Conservation (phyloP, 2,113 vertebrate genomes). For the Chaenocephalus aceratus region DNA sequence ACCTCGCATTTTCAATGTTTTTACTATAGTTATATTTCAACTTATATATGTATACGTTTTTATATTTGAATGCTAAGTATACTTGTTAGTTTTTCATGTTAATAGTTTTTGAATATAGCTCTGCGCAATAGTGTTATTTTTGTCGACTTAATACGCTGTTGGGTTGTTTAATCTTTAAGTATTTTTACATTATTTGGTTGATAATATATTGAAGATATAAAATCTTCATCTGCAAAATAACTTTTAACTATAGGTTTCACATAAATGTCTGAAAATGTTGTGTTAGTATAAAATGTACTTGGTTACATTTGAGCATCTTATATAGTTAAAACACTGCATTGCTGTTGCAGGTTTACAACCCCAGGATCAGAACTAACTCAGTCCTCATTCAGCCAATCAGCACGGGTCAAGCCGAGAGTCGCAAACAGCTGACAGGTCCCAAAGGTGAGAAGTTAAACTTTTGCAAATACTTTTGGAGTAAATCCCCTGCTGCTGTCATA, state of each 20-base stretch:
- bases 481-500: background rate
- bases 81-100: too few species aligned
- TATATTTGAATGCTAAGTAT: too few species aligned
- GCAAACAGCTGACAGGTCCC: slow-evolving; percentile 85
- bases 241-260: too few species aligned
- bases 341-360: slow-evolving; percentile 89
- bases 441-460: slow-evolving; percentile 78
- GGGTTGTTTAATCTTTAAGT: background rate
- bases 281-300: background rate
- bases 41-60: too few species aligned
- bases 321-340: background rate
- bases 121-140: too few species aligned
- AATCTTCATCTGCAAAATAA: background rate
- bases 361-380: slow-evolving; percentile 91
- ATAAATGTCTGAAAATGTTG: background rate
- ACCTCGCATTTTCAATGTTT: background rate
- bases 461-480: background rate
- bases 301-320: background rate
- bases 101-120: too few species aligned
- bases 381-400: slow-evolving; percentile 88
- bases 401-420: slow-evolving; percentile 84
- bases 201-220: background rate
- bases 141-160: too few species aligned
- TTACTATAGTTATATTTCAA: background rate
- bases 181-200: background rate